Conservation (phyloP, 2,113 vertebrate species). For the Saguinus imperator region DNA sequence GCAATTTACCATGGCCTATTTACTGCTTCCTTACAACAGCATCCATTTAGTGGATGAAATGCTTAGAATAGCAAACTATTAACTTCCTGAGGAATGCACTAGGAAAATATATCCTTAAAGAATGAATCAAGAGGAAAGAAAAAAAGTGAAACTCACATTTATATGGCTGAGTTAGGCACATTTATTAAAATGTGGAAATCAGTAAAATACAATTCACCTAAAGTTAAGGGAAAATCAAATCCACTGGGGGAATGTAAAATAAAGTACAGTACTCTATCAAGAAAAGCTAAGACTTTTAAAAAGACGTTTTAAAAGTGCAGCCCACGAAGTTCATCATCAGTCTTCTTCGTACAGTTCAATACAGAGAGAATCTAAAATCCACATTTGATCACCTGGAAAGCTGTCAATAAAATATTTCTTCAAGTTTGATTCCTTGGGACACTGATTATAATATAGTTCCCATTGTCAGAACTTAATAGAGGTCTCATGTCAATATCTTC, state of each 20-base stretch:
- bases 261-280: not conserved
- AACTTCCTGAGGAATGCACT: not conserved
- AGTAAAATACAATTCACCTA: not conserved
- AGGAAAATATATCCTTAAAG: not conserved
- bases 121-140: not conserved
- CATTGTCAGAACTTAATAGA: not conserved
- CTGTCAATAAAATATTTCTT: not conserved
- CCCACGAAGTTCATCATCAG: not conserved
- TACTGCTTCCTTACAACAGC: not conserved
- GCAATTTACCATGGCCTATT: not conserved
- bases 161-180: not conserved
- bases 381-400: not conserved
- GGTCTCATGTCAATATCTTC: not conserved
- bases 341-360: not conserved
- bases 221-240: not conserved
- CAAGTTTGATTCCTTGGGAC: not conserved
- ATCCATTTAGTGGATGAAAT: not conserved
- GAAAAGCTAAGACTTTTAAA: not conserved
- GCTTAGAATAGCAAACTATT: not conserved
- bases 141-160: not conserved
- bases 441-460: not conserved
- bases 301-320: not conserved
- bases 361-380: not conserved
- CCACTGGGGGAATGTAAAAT: not conserved
- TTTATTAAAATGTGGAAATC: constrained; percentile 19